These are phyloP conservation scores for Steinernema khuongi DNA, from an alignment of 1,140 invertebrate genomes.

Conservation along the genomic window DNA sequence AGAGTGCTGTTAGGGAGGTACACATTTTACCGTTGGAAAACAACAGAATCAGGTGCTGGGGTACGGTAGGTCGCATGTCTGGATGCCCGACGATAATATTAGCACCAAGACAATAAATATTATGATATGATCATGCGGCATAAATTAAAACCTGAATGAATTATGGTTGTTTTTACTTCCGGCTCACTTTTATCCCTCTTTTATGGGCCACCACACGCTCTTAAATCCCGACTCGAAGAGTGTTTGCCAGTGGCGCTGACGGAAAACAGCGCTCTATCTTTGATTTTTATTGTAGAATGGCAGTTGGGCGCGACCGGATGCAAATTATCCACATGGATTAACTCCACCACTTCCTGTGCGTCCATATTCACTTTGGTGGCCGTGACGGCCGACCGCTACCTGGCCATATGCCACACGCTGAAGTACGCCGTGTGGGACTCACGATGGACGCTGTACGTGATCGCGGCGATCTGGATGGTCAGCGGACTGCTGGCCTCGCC, in stretches of 20 bases:
- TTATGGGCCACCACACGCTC: background rate
- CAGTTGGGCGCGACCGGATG: conserved; percentile 50
- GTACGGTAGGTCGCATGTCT: background rate
- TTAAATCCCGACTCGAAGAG: background rate
- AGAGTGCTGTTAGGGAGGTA: background rate
- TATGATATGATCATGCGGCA: background rate
- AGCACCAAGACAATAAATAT: too few species aligned
- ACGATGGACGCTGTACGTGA: conserved; percentile 45
- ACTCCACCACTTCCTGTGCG: conserved; percentile 54
- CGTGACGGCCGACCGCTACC: conserved; percentile 52
- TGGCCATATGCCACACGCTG: conserved; percentile 55
- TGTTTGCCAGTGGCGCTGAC: background rate
- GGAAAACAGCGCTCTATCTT: background rate
- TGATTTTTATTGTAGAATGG: conserved; percentile 47
- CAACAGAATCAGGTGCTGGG: background rate
- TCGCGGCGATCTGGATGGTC: conserved; percentile 47
- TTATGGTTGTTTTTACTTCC: background rate
- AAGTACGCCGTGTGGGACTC: conserved; percentile 43
- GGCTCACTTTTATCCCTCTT: background rate
- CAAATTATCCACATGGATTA: conserved; percentile 56
- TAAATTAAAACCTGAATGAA: background rate
- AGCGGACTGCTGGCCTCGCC: conserved; percentile 46
- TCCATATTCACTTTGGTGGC: conserved; percentile 56
- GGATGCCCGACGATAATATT: too few species aligned
- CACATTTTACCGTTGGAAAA: too few species aligned